These are phyloP conservation scores for Drosophila pegasa DNA, from an alignment of 2,888 invertebrate genomes.

Conservation along the genomic window DNA sequence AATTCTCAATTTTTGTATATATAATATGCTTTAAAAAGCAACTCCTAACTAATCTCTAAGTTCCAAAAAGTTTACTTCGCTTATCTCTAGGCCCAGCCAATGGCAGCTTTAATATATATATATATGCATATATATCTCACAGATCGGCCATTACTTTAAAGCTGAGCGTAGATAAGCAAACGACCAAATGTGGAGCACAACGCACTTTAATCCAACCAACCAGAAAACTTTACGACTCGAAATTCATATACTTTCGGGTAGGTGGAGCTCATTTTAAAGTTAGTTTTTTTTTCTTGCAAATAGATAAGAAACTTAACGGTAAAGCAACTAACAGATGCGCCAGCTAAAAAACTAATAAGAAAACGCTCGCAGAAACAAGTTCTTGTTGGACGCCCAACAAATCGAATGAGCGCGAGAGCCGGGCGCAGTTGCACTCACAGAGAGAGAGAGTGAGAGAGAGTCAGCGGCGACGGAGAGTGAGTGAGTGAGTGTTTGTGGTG, in stretches of 20 bases:
- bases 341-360: slow-evolving; percentile 52
- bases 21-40: not conserved
- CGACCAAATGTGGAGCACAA: slow-evolving; percentile 39
- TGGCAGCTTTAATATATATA: slow-evolving; percentile 21
- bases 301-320: slow-evolving; percentile 64
- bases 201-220: slow-evolving; percentile 79
- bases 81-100: slow-evolving; percentile 40
- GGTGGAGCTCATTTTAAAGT: slow-evolving; percentile 70
- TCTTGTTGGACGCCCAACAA: slow-evolving; percentile 58
- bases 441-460: slow-evolving; percentile 12
- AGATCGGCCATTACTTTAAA: slow-evolving; percentile 45
- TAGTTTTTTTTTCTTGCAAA: slow-evolving; percentile 18
- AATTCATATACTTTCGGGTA: slow-evolving; percentile 18
- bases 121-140: slow-evolving; percentile 7
- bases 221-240: slow-evolving; percentile 57
- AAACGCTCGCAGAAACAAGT: slow-evolving; percentile 48
- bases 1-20: not conserved
- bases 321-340: slow-evolving; percentile 74
- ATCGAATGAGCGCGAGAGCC: slow-evolving; percentile 46
- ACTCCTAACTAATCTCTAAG: not conserved
- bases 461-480: slow-evolving; percentile 10
- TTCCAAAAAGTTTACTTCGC: not conserved
- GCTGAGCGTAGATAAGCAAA: slow-evolving; percentile 29
- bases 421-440: slow-evolving; percentile 48
- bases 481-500: slow-evolving; percentile 6